A percentile compares a stretch with the other conserved stretches of the same genome.
Evolutionary conservation across 2,113 vertebrate genomes (phyloP).

Genomic region (Thunnus thynnus): DNA sequence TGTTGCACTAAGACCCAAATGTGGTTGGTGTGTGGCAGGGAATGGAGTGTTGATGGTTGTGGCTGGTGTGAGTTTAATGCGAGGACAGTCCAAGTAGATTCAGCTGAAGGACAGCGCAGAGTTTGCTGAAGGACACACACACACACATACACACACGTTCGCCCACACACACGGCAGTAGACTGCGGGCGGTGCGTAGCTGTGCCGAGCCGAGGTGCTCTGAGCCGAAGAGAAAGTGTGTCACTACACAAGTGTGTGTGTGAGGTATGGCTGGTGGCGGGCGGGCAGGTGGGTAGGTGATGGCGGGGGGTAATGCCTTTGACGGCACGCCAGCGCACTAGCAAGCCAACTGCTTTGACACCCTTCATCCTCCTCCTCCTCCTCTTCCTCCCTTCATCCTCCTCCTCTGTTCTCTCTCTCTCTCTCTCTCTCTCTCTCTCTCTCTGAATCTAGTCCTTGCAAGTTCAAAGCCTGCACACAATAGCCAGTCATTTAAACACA

Average conservation of each 20-base stretch:
- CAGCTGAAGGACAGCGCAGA: constrained; percentile 66
- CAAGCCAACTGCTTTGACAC: constrained; percentile 52
- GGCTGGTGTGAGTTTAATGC: constrained; percentile 32
- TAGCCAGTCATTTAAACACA: constrained; percentile 45
- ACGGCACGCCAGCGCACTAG: constrained; percentile 50
- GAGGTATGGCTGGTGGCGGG: constrained; percentile 53
- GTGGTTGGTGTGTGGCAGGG: constrained; percentile 28
- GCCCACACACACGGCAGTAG: constrained; percentile 51
- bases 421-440: constrained; percentile 1
- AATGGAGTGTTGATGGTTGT: constrained; percentile 20
- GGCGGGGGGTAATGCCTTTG: constrained; percentile 45
- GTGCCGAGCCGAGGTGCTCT: constrained; percentile 35
- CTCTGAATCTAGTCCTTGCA: constrained; percentile 43
- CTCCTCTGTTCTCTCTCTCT: constrained; percentile 10
- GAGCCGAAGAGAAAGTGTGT: constrained; percentile 63
- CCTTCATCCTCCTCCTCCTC: constrained; percentile 13
- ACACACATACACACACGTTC: neutral
- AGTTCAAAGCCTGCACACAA: constrained; percentile 57
- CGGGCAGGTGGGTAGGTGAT: constrained; percentile 38
- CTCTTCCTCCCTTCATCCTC: neutral
- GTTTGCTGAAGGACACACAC: constrained; percentile 63
- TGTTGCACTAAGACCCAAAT: neutral
- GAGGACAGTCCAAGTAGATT: constrained; percentile 43
- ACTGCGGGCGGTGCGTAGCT: constrained; percentile 51
- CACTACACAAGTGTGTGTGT: constrained; percentile 31